A percentile compares a stretch with the other conserved stretches of the same genome.
phyloP scores from a whole-genome alignment of 37 sponge, comb jelly and placozoan genomes.

The Geodia barretti region DNA sequence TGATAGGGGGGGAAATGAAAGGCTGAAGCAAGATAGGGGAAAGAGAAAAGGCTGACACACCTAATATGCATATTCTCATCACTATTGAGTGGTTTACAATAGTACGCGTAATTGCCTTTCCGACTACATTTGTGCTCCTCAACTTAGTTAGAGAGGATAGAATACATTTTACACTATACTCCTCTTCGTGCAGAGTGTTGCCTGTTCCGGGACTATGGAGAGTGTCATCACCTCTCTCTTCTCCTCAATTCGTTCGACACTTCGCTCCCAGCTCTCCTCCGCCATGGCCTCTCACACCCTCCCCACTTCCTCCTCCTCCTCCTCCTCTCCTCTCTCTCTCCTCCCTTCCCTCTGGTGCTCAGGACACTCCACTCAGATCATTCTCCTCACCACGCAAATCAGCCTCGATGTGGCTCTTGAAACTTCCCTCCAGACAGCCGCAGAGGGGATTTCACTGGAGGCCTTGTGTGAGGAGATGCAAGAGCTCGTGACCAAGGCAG shows the following conservation, averaged over 20 bases:
- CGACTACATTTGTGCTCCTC: too few species aligned
- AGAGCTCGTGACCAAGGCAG: not conserved
- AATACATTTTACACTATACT: not conserved
- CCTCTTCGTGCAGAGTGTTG: conserved; percentile 22
- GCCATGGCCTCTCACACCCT: not conserved
- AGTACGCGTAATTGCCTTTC: too few species aligned
- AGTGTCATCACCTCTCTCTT: conserved; percentile 23
- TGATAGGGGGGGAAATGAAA: too few species aligned
- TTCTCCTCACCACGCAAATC: conserved; percentile 25
- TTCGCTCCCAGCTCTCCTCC: conserved; percentile 37
- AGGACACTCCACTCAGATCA: conserved; percentile 9
- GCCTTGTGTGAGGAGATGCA: not conserved
- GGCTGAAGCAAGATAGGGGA: too few species aligned
- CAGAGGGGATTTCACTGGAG: not conserved
- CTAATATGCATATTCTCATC: too few species aligned
- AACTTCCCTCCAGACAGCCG: conserved; percentile 15
- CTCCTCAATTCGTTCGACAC: conserved; percentile 23
- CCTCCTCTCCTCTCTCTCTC: conserved; percentile 4
- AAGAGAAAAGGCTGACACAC: too few species aligned
- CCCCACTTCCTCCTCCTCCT: not conserved
- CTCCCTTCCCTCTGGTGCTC: conserved; percentile 39
- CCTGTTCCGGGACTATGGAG: conserved; percentile 58
- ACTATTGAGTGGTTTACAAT: too few species aligned
- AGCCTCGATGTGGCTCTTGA: conserved; percentile 4
- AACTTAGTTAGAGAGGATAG: too few species aligned